Evolutionary conservation across 2,797 vertebrate species (phyloP).

Genomic region (Phaenicophaeus curvirostris): DNA sequence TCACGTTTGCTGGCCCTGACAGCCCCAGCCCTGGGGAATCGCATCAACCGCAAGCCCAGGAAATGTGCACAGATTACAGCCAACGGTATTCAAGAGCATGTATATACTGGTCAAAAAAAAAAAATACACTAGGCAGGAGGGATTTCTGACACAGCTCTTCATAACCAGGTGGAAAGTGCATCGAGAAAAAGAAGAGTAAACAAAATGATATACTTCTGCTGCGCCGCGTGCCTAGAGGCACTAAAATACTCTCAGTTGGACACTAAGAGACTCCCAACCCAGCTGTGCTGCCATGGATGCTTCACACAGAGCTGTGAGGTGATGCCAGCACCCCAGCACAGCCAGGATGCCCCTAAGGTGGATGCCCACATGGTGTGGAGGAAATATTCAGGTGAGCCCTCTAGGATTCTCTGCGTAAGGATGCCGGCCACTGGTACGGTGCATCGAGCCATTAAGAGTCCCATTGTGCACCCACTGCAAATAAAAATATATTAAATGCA

Average conservation of each 20-base stretch:
- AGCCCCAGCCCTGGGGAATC: neutral
- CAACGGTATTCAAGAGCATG: neutral
- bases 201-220: neutral
- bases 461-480: neutral
- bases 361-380: neutral
- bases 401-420: neutral
- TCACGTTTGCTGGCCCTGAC: neutral
- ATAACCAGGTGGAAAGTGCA: neutral
- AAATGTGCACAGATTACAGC: neutral
- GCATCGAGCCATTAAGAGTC: neutral
- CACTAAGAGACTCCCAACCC: neutral
- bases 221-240: neutral
- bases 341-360: neutral
- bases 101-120: neutral
- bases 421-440: rapidly evolving
- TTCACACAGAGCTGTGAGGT: neutral
- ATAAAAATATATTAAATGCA: neutral
- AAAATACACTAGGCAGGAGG: neutral
- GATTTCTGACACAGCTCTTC: constrained; percentile 13
- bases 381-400: neutral
- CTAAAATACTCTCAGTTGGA: neutral
- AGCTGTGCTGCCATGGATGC: neutral
- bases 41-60: neutral
- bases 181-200: neutral
- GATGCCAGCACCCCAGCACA: neutral